Conservation (phyloP, 2,113 vertebrate species). For the Ameiurus melas region DNA sequence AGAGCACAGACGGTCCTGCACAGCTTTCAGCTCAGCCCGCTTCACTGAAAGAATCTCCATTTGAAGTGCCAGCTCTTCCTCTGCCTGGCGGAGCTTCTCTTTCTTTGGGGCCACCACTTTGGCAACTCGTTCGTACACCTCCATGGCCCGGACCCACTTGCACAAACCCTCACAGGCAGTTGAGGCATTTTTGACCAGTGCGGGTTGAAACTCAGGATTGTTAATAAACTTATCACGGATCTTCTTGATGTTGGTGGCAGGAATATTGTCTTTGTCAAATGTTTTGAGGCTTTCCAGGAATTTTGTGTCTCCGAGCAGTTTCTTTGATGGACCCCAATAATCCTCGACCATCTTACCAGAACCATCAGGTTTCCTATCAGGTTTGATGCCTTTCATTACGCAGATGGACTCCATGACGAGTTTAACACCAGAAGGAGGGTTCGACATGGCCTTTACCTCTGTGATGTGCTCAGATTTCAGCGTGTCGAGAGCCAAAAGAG, state of each 20-base stretch:
- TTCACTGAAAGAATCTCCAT: constrained; percentile 81
- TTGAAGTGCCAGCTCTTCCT: constrained; percentile 73
- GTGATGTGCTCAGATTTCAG: constrained; percentile 87
- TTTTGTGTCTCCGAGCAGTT: constrained; percentile 85
- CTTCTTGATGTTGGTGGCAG: constrained; percentile 77
- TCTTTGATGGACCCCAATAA: constrained; percentile 89
- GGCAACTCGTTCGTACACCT: constrained; percentile 85
- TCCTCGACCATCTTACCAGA: constrained; percentile 92
- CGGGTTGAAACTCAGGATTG: constrained; percentile 85
- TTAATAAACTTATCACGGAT: constrained; percentile 86
- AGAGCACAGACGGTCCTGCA: constrained; percentile 79
- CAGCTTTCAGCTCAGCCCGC: constrained; percentile 81
- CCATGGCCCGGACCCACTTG: constrained; percentile 92
- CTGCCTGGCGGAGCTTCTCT: constrained; percentile 75
- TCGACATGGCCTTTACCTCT: constrained; percentile 89
- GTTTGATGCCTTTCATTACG: constrained; percentile 85
- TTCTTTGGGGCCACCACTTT: constrained; percentile 89
- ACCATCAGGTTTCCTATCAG: constrained; percentile 90
- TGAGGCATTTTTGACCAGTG: constrained; percentile 86
- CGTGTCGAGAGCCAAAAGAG: constrained; percentile 84
- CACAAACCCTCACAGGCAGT: constrained; percentile 92
- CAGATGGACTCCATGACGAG: constrained; percentile 95
- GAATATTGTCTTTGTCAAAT: constrained; percentile 87
- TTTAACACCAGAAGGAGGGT: constrained; percentile 85
- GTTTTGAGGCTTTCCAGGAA: constrained; percentile 87